Evolutionary conservation across 2,113 vertebrate species (phyloP), one percentile per base, ranked within the genome.

Genomic region (Bos indicus): DNA sequence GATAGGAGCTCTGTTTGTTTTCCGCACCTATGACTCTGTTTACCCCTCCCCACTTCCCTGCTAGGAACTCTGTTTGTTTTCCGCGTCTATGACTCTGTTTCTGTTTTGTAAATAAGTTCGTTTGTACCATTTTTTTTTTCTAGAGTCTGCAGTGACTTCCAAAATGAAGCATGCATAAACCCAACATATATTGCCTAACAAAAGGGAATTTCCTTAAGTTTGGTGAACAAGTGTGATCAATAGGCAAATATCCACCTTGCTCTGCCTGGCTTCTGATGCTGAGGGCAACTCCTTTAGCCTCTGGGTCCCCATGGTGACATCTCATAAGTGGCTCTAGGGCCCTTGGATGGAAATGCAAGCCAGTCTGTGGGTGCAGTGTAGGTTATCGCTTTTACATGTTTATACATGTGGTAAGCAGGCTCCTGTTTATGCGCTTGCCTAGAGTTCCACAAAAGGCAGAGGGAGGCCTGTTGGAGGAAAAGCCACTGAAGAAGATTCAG

Each of bases 141-240:
- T 97, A 89, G 51, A 59, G 2, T 98, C 83, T 98, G 98, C 84
- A 90, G 51, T 96, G 82, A 94, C 77, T 98, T 97, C 71, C 93
- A 77, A 91, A 94, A 97, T 78, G 56, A 97, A 98, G n/a, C 64
- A 36, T 36, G n/a, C n/a, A 12, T 71, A 36, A 71, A 1, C n/a
- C 64, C 64, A 36, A 3, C 17, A 33, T 33, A 4, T 12, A 23
- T 46, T 92, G 13, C 59, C 64, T 60, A 60, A 71, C 1, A 64
- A 30, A 14, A 36, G 56, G 10, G 26, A 78, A 80, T 85, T 83
- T 78, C 19, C 56, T 33, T 82, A 64, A 51, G n/a, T 60, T 90
- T 59, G n/a, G 23, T 80, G 78, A 48, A 13, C 21, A 67, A 67
- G 21, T 51, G 6, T 36, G 88, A 30, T 54, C n/a, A 10, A 11